Evolutionary conservation across 2,113 vertebrate genomes (phyloP), one percentile per base, ranked within the genome.

Genomic region (Oceanodroma tethys): DNA sequence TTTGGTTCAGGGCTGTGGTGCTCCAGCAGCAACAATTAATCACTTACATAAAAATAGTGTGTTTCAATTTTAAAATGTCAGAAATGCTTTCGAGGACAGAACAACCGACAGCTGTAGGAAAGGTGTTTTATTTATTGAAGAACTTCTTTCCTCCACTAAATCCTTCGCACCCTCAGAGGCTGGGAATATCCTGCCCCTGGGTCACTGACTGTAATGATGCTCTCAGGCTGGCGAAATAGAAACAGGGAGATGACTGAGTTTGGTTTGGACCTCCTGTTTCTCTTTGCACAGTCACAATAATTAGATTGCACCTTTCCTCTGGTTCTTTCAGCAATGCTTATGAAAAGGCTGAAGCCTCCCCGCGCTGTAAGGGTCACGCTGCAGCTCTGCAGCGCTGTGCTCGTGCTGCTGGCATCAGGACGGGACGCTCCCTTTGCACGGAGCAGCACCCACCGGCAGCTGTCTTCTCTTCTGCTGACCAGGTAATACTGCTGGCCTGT

Each of bases 361-460:
- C 7, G 5, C 0, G 3, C 63, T 22, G 66, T 5, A 43, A 16
- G 2, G 43, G 52, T 66, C 42, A 48, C 2, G 3, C 63, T 23
- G 66, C 58, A 34, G 45, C n/a, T 59, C 90, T n/a, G 40, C 68
- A 38, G 30, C 7, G 5, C 42, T 42, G 45, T 5, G 7, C 30
- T 40, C 19, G 40, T 30, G 60, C 22, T 43, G 22, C 45, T 13
- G 23, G 36, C 1, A 1, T 2, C 0, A 0, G 60, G 52, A 55
- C 2, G 6, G 62, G 76, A 56, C 23, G 2, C 42, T 34, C 16
- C 47, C 30, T 23, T 38, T 30, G 32, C 34, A 4, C 42, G 16
- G 25, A 60, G 71, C 53, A 59, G 45, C 45, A 9, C 40, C 34
- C 36, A 18, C 34, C 10, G 0, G 47, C 79, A 84, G 52, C 52